Base-by-base conservation (phyloP, 2,797 vertebrate genomes). In the Sibirionetta formosa region DNA sequence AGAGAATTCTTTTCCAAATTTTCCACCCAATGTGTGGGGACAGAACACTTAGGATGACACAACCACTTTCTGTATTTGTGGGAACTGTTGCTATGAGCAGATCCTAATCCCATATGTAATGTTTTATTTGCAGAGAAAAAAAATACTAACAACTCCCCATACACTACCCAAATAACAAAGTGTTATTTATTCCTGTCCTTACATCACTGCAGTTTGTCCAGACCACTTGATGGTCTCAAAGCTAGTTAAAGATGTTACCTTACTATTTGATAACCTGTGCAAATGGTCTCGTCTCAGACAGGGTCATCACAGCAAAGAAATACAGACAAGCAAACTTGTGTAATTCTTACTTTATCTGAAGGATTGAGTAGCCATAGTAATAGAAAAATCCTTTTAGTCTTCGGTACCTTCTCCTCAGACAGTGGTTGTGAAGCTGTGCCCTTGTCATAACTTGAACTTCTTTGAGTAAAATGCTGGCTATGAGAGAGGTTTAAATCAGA, bases 1-100 rank as follows among this genome's bases (percentile, higher is more conserved):
- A 94, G 94, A 88, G 95, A 94, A 88, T 97, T 97, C 90, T 97
- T 89, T 95, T 95, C 78, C 86, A 96, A 94, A 92, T 91, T 97
- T 97, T 94, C 97, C 95, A 97, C 96, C 71, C 94, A 91, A 70
- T 68, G n/a, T 90, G 93, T 89, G 90, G 90, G 64, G 85, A 92
- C 48, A 73, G 82, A 96, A 78, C 69, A 86, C 88, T 97, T 93
- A 68, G 63, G 88, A 97, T 97, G 96, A 97, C 88, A 96, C 93
- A 93, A 95, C 35, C 65, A 8, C 93, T 97, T 97, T 95, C 96
- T 97, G 76, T 96, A 88, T 94, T 97, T 97, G 97, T 90, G 54
- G 96, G 94, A 98, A 96, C 88, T 77, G 94, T 96, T 96, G 95
- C 96, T 96, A 96, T 93, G 96, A 88, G 82, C 87, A 90, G 68